A percentile compares a stretch with the other conserved stretches of the same genome.
Conservation (phyloP, 2,113 vertebrate species). For the Cheirogaleus medius region DNA sequence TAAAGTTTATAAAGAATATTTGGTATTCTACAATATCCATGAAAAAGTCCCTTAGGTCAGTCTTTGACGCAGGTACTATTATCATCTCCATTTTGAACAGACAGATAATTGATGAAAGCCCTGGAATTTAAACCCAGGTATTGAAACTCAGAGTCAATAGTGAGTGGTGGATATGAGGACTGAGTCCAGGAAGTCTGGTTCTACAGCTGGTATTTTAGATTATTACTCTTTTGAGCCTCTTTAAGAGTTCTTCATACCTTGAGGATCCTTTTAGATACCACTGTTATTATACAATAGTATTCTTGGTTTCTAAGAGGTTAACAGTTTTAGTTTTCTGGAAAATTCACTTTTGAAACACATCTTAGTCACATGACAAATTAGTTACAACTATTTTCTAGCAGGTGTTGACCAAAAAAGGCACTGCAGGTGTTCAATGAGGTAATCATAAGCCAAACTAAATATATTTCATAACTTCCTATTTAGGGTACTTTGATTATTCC, state of each 20-base stretch:
- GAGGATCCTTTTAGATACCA: background rate
- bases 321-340: constrained; percentile 45
- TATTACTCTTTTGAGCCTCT: background rate
- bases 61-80: background rate
- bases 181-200: background rate
- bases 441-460: constrained; percentile 23
- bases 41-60: background rate
- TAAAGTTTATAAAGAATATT: background rate
- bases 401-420: constrained; percentile 10
- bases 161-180: background rate
- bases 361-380: constrained; percentile 12
- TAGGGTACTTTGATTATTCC: constrained; percentile 45
- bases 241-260: background rate
- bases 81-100: background rate
- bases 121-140: background rate
- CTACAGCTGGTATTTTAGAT: background rate
- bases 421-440: background rate
- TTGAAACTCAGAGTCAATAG: background rate
- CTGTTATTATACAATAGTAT: background rate
- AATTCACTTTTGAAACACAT: constrained; percentile 31
- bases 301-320: constrained; percentile 22
- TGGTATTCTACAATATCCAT: background rate
- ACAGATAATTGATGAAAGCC: background rate
- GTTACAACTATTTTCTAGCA: background rate
- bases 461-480: constrained; percentile 36